Conservation (phyloP, 2,113 vertebrate genomes). For the Dipodomys spectabilis region DNA sequence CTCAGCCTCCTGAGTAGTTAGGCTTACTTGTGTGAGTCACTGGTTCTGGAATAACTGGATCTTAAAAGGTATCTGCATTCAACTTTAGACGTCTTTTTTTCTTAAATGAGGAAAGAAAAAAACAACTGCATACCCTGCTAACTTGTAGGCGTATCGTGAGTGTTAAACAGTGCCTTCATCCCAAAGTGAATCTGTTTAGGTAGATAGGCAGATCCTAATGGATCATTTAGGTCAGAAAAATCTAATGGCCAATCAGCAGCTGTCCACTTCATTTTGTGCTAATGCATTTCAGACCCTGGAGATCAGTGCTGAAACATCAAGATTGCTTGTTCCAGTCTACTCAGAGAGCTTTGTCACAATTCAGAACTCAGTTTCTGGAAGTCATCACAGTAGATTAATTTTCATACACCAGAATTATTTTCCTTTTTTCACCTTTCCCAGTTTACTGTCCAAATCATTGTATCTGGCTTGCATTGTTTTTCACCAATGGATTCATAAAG, state of each 20-base stretch:
- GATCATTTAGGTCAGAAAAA: not conserved
- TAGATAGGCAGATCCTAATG: not conserved
- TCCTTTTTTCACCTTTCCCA: not conserved
- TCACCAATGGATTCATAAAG: not conserved
- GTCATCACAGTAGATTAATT: not conserved
- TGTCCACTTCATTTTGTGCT: not conserved
- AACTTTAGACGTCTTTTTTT: not conserved
- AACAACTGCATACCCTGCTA: not conserved
- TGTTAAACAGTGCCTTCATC: not conserved
- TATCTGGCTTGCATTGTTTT: constrained; percentile 23
- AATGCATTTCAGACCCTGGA: not conserved
- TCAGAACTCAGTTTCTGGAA: constrained; percentile 31
- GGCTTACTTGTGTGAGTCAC: no score
- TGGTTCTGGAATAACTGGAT: not conserved
- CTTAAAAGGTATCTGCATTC: constrained; percentile 19
- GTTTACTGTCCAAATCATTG: not conserved
- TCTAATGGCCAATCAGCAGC: not conserved
- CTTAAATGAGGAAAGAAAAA: not conserved
- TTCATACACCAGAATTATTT: not conserved
- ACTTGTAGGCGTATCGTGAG: not conserved
- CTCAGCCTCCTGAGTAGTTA: no score
- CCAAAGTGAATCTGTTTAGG: not conserved
- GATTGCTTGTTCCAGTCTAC: not conserved
- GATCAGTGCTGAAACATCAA: not conserved
- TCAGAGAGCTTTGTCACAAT: not conserved